Percentiles rank a stretch among this genome's conserved stretches.
Conservation (phyloP, 2,797 vertebrate genomes). For the Gobionotothen gibberifrons region DNA sequence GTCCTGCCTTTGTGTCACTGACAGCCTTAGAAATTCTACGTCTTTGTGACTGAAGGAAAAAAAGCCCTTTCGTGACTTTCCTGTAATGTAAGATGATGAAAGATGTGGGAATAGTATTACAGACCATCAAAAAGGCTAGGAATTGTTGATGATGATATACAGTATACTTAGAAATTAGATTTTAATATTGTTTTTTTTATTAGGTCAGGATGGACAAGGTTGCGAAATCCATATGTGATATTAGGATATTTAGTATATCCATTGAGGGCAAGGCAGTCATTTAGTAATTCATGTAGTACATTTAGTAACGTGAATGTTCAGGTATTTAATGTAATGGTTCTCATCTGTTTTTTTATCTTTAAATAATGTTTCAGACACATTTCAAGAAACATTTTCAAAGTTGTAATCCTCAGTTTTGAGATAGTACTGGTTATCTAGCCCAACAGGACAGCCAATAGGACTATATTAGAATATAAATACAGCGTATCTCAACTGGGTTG, state of each 20-base stretch:
- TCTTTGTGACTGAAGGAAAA: slow-evolving; percentile 42
- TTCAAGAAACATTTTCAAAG: not conserved
- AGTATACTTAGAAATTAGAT: slow-evolving; percentile 12
- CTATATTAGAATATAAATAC: not conserved
- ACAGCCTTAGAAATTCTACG: slow-evolving; percentile 42
- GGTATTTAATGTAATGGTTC: not conserved
- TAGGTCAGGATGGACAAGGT: not conserved
- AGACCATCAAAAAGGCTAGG: not conserved
- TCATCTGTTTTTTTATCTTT: not conserved
- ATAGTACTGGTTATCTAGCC: not conserved
- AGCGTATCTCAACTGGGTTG: not conserved
- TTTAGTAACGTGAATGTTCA: not conserved
- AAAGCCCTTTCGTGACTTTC: slow-evolving; percentile 18
- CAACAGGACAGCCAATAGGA: not conserved
- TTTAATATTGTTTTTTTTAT: not conserved
- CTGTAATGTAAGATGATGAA: slow-evolving; percentile 42
- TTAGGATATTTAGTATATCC: not conserved
- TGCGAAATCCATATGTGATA: not conserved
- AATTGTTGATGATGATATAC: not conserved
- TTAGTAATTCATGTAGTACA: not conserved
- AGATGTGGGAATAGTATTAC: slow-evolving; percentile 19
- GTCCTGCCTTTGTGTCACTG: slow-evolving; percentile 54
- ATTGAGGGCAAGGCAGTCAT: too few relatives aligned
- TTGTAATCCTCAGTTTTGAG: not conserved
- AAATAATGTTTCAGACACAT: not conserved